These are phyloP conservation scores for Alouatta palliata DNA, from an alignment of 2,113 vertebrate genomes.

Conservation along the genomic window DNA sequence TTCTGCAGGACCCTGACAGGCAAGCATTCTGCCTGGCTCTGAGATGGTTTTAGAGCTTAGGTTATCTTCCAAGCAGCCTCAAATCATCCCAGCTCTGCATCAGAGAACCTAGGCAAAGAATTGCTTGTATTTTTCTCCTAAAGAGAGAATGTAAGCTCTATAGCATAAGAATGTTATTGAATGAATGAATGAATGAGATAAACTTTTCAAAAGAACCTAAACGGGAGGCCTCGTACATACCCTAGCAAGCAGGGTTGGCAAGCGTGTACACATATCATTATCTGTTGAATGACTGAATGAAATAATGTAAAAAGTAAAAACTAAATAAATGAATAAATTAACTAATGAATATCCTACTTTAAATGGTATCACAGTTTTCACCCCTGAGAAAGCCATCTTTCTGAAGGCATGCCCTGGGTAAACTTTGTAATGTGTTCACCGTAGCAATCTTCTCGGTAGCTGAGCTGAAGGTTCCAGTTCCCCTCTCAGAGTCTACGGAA, in stretches of 20 bases:
- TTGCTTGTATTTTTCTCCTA: not conserved
- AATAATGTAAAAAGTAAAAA: not conserved
- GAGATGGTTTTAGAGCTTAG: no score
- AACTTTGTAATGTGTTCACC: not conserved
- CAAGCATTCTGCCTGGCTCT: not conserved
- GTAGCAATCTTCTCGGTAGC: fast-evolving
- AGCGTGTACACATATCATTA: not conserved
- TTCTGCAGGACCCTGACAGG: not conserved
- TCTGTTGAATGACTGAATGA: not conserved
- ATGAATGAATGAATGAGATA: not conserved
- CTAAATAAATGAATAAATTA: not conserved
- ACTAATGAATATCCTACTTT: not conserved
- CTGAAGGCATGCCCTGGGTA: not conserved
- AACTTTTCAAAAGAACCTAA: not conserved
- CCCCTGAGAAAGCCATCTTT: not conserved
- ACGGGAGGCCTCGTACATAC: not conserved
- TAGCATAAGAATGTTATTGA: not conserved
- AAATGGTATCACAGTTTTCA: not conserved
- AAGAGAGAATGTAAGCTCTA: not conserved
- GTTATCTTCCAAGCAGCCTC: not conserved
- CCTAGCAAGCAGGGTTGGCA: not conserved
- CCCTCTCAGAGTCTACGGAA: not conserved
- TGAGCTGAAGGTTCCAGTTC: not conserved
- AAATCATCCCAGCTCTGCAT: not conserved
- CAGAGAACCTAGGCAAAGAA: not conserved